phyloP scores from a whole-genome alignment of 1,140 invertebrate species.

The Stegodyphus dumicola region DNA sequence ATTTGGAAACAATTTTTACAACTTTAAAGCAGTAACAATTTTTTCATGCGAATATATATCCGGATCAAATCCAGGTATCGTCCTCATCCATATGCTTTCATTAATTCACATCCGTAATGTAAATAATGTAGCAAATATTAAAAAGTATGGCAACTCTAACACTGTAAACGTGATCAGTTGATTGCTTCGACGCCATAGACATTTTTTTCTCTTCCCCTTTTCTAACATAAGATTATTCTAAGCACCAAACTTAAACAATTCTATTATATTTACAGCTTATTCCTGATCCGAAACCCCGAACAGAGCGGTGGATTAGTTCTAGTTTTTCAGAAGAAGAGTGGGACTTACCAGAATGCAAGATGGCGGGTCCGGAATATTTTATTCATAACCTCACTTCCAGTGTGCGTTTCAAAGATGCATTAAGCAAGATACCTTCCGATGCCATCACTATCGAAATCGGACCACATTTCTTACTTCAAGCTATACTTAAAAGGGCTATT shows the following conservation, averaged over 20 bases:
- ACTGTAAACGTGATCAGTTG: no score
- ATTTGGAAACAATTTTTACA: no score
- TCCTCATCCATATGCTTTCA: no score
- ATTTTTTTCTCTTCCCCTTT: no score
- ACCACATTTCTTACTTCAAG: slow-evolving; percentile 70
- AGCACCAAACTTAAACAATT: neutral
- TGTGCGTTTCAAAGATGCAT: slow-evolving; percentile 77
- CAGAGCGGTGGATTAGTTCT: slow-evolving; percentile 2
- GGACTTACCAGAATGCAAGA: slow-evolving; percentile 73
- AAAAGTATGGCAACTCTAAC: no score
- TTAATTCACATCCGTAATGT: no score
- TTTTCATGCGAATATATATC: no score
- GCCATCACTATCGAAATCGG: slow-evolving; percentile 93
- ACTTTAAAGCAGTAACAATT: no score
- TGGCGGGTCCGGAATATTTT: slow-evolving; percentile 92
- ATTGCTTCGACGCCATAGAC: no score
- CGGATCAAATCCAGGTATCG: no score
- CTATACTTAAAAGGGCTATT: slow-evolving; percentile 78
- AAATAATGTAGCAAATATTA: no score
- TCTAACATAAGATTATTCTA: no score
- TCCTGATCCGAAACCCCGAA: neutral
- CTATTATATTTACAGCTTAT: neutral
- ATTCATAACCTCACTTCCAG: slow-evolving; percentile 91
- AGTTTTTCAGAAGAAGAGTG: slow-evolving; percentile 12
- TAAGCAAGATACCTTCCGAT: slow-evolving; percentile 84